A percentile compares a stretch with the other conserved stretches of the same genome.
Conservation (phyloP, 2,797 vertebrate species). For the Rhincodon typus region DNA sequence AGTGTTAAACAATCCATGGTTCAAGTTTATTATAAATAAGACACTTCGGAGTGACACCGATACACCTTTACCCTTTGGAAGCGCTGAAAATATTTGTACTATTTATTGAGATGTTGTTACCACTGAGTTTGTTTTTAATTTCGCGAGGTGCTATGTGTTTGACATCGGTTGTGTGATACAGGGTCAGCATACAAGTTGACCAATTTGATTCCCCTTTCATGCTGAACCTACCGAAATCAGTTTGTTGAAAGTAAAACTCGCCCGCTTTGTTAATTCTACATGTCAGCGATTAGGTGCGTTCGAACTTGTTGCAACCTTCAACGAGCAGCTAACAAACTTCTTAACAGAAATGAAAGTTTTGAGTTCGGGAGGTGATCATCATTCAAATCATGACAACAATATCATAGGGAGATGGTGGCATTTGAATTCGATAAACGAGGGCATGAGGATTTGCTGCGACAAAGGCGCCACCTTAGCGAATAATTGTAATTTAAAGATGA, state of each 20-base stretch:
- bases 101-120: conserved; percentile 10
- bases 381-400: not conserved
- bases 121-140: not conserved
- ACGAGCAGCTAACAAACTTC: not conserved
- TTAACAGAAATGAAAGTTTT: not conserved
- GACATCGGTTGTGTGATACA: not conserved
- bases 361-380: not conserved
- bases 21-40: conserved; percentile 30
- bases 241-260: conserved; percentile 15
- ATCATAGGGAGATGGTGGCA: not conserved
- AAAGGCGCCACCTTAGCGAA: conserved; percentile 20
- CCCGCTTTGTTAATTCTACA: not conserved
- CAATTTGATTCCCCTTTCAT: not conserved
- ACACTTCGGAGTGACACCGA: conserved; percentile 11
- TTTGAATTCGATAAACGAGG: not conserved
- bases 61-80: not conserved
- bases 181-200: not conserved
- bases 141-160: not conserved
- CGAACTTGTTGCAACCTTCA: not conserved
- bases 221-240: not conserved
- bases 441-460: not conserved
- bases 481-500: not conserved
- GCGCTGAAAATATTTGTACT: not conserved
- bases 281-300: not conserved
- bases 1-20: not conserved